Conservation (phyloP, 2,888 invertebrate species). For the Tenthredo livida region DNA sequence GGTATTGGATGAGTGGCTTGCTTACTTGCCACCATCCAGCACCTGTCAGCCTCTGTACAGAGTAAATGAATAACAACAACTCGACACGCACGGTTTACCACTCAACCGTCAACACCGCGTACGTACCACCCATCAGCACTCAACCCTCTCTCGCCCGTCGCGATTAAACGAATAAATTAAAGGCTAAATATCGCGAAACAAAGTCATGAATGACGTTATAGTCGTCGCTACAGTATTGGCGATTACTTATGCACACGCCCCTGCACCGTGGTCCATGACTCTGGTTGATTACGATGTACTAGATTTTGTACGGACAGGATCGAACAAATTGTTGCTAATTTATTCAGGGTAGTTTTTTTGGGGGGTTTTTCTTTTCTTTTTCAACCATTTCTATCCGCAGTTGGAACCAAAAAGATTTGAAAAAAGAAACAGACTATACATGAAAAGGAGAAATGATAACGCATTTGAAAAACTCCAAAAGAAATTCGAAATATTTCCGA, state of each 20-base stretch:
- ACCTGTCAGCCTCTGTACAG: slow-evolving; percentile 36
- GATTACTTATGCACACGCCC: not conserved
- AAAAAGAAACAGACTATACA: not conserved
- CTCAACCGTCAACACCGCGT: slow-evolving; percentile 16
- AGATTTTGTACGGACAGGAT: not conserved
- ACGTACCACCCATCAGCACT: not conserved
- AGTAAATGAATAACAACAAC: slow-evolving; percentile 39
- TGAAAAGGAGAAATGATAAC: not conserved
- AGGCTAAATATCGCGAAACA: slow-evolving; percentile 15
- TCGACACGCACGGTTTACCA: slow-evolving; percentile 12
- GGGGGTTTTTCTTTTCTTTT: not conserved
- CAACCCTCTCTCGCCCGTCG: not conserved
- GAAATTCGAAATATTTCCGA: not conserved
- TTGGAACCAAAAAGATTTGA: not conserved
- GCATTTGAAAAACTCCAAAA: slow-evolving; percentile 13
- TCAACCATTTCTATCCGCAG: not conserved
- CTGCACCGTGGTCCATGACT: not conserved
- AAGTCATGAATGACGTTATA: not conserved
- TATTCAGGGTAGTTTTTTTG: not conserved
- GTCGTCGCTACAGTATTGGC: not conserved
- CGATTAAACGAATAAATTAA: slow-evolving; percentile 37
- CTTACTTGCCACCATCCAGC: slow-evolving; percentile 23
- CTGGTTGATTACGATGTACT: not conserved
- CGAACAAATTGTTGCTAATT: not conserved
- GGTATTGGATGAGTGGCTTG: slow-evolving; percentile 26